Percentiles rank a stretch among this genome's conserved stretches.
These are phyloP conservation scores for Coronaproctus castanopsis DNA, from an alignment of 2,888 invertebrate genomes.

Conservation along the genomic window DNA sequence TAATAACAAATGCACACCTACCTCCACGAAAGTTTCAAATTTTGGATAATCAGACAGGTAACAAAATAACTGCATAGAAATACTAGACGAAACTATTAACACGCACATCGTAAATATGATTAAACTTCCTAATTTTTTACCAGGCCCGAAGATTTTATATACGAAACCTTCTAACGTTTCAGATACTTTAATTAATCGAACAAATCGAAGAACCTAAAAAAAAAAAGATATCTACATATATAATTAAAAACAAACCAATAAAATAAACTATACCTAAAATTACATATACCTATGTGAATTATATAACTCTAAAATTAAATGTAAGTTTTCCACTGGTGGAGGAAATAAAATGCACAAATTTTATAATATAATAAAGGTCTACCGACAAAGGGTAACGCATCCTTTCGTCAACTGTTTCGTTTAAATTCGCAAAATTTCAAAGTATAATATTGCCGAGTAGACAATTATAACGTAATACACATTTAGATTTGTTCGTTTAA, in stretches of 20 bases:
- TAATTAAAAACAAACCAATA: not conserved
- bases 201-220: slow-evolving; percentile 70
- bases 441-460: no score
- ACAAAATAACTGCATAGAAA: slow-evolving; percentile 97
- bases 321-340: no score
- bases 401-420: no score
- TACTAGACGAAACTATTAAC: slow-evolving; percentile 91
- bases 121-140: slow-evolving; percentile 96
- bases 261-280: not conserved
- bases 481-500: no score
- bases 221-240: slow-evolving; percentile 4
- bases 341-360: no score
- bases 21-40: slow-evolving; percentile 95
- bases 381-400: no score
- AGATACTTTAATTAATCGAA: slow-evolving; percentile 91
- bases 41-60: slow-evolving; percentile 84
- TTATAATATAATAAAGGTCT: no score
- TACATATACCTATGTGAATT: not conserved
- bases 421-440: no score
- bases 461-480: no score
- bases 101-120: slow-evolving; percentile 99
- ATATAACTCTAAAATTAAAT: not conserved
- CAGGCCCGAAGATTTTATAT: slow-evolving; percentile 80
- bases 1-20: no score
- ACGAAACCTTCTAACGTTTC: slow-evolving; percentile 97